Conservation (phyloP, 2,888 invertebrate genomes). For the Dryomyza anilis region DNA sequence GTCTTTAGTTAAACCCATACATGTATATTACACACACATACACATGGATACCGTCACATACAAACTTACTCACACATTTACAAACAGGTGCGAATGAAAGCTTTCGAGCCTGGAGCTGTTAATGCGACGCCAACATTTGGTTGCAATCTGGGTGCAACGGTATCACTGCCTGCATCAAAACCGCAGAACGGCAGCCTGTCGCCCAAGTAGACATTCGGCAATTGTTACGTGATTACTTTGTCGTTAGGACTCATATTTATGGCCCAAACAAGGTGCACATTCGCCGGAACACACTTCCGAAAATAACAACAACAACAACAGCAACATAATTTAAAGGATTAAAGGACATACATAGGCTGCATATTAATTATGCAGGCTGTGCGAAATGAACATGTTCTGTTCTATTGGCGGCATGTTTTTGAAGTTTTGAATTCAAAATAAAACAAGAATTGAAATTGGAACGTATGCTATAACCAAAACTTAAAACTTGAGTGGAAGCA, state of each 20-base stretch:
- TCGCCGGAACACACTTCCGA: not conserved
- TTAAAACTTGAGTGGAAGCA: too few species aligned
- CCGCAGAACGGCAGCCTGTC: not conserved
- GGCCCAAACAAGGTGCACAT: not conserved
- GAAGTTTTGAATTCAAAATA: too few species aligned
- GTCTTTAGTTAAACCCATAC: not conserved
- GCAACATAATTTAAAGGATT: too few species aligned
- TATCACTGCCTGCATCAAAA: not conserved
- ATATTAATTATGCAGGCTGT: too few species aligned
- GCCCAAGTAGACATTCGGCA: constrained; percentile 3
- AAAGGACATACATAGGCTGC: too few species aligned
- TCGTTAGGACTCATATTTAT: constrained; percentile 13
- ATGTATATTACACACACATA: not conserved
- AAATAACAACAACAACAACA: not conserved
- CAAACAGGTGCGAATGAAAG: not conserved
- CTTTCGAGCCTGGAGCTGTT: constrained; percentile 8
- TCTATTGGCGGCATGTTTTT: too few species aligned
- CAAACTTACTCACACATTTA: not conserved
- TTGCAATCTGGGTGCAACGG: not conserved
- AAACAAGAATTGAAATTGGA: too few species aligned
- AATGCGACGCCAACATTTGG: not conserved
- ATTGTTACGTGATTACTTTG: constrained; percentile 19
- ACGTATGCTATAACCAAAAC: too few species aligned
- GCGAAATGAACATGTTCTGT: too few species aligned
- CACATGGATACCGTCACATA: not conserved